Evolutionary conservation across 2,113 vertebrate species (phyloP).

Genomic region (Zosterops japonicus): DNA sequence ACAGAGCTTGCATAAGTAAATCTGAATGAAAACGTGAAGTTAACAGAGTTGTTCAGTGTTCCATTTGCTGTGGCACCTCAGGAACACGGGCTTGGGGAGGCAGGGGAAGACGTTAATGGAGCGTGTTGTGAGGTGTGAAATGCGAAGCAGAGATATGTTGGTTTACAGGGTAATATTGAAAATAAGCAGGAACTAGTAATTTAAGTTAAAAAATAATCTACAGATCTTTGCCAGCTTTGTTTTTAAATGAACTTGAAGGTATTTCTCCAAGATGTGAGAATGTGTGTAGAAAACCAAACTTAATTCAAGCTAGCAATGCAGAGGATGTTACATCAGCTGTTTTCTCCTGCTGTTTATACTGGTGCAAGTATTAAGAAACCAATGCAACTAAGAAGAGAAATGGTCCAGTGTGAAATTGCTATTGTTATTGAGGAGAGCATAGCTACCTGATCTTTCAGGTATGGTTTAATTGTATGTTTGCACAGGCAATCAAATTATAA

Average conservation of each 20-base stretch:
- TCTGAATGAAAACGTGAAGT: slow-evolving; percentile 57
- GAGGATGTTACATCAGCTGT: background rate
- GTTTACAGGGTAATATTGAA: background rate
- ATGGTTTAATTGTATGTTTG: background rate
- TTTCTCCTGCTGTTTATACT: background rate
- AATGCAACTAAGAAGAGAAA: background rate
- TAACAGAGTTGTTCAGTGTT: slow-evolving; percentile 55
- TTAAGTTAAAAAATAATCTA: background rate
- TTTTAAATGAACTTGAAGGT: background rate
- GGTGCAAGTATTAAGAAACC: background rate
- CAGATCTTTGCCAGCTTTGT: background rate
- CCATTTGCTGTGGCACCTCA: slow-evolving; percentile 43
- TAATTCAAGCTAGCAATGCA: background rate
- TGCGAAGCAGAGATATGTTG: background rate
- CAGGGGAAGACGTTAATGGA: background rate
- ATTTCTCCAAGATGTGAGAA: background rate
- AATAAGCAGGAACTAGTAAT: background rate
- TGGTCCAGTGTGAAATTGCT: background rate
- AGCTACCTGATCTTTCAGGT: background rate
- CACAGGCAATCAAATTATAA: background rate
- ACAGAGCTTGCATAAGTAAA: slow-evolving; percentile 56
- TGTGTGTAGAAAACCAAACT: background rate
- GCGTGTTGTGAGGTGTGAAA: slow-evolving; percentile 19
- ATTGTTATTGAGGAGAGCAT: background rate
- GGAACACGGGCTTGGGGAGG: background rate